Base-by-base conservation (phyloP, 2,113 vertebrate species). In the Ictalurus furcatus region DNA sequence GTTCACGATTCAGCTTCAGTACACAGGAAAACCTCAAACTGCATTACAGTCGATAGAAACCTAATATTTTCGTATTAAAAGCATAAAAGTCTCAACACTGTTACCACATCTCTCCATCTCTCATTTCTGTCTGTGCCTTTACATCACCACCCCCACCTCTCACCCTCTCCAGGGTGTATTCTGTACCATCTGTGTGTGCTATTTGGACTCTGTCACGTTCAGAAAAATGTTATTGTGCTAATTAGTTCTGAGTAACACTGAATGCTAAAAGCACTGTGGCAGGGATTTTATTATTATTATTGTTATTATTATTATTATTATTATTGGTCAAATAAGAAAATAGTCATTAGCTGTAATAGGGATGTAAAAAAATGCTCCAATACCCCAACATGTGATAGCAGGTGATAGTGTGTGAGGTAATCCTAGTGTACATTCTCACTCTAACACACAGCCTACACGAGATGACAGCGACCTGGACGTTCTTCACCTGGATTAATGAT, bases 191-290 rank as follows among this genome's bases (percentile, higher is more conserved):
- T 92, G 92, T 85, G 83, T 12, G 84, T 84, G 80, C 19, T 59
- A 82, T 81, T 34, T 30, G 16, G 52, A 58, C 80, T 59, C 16
- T 13, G 17, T 82, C 1, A 59, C 11, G 6, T 59, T 90, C 76
- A 61, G 85, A 85, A 88, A 87, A 61, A 52, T 80, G 85, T 82
- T 73, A 56, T 58, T 87, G 74, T 85, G 88, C 78, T 91, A 88
- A 87, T 85, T 87, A 83, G 85, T 88, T 89, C 91, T 88, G 91
- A 91, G 90, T 90, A 93, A 91, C 67, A 79, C 80, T 81, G 87
- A 91, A 82, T 91, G 88, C 79, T 89, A 89, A 91, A 93, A 92
- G 90, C 54, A 58, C 30, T 59, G 80, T 59, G 19, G 58, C 7
- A 6, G n/a, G 17, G 54, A 56, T 59, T 37, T 34, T 12, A 76